Base-by-base conservation (phyloP, 2,888 invertebrate genomes). In the Acanthacorydalis orientalis region DNA sequence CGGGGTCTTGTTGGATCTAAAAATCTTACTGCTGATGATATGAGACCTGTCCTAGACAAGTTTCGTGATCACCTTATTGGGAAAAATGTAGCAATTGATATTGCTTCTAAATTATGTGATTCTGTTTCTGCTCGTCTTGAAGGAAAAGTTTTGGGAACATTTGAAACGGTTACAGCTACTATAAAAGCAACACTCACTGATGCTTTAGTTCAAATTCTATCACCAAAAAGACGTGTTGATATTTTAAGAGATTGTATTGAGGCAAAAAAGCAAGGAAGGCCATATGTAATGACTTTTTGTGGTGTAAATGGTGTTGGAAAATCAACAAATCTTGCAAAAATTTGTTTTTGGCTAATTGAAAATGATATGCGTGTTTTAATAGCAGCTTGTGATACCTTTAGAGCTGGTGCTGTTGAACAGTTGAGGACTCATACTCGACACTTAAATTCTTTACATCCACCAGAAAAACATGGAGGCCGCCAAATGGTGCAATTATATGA, bases 241-340 rank as follows among this genome's bases (percentile, higher is more conserved):
- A 93, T 99, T 58, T 72, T 99, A 39, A 77, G 98, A 38, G 98
- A 99, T 65, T 92, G 95, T 11, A 68, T 93, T 59, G 95, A 97
- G 59, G 87, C 93, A 1, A 83, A 83, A 60, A 75, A 80, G 45
- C 74, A 79, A 53, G 74, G 75, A n/a, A 72, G 82, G n/a, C 96
- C 98, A 0, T 99, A 90, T 62, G 83, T 91, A 8, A 87, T 97
- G 73, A 77, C 91, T 0, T 99, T 99, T 63, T 99, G 98, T 67
- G 98, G 98, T 50, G 98, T 81, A 54, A 98, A 99, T 66, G 98
- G 98, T 12, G 98, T 98, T 0, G 98, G 98, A 46, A 98, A 98
- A 61, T 96, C 95, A 0, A 98, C 98, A 2, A 98, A 99, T 70
- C 70, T 98, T 46, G 97, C 98, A 0, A 98, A 99, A 78, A 95